phyloP scores from a whole-genome alignment of 37 sponge, comb jelly and placozoan genomes.

The Bolinopsis microptera region DNA sequence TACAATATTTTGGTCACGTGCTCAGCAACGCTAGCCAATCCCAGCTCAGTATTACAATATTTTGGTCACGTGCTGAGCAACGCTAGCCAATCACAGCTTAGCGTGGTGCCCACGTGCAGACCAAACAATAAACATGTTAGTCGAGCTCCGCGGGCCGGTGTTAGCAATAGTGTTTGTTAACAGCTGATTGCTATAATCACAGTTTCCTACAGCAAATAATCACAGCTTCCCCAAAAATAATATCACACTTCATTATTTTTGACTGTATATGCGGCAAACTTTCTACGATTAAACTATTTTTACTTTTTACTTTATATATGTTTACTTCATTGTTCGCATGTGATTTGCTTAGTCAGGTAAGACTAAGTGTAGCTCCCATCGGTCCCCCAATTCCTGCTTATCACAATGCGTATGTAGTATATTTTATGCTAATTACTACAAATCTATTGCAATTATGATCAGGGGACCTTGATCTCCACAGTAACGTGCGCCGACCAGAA shows the following conservation, averaged over 20 bases:
- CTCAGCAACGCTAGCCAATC: neutral
- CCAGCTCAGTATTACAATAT: neutral
- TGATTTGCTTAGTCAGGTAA: neutral
- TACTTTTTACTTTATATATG: neutral
- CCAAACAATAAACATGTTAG: neutral
- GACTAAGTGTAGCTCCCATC: too few relatives aligned
- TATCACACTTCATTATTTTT: neutral
- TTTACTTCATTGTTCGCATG: neutral
- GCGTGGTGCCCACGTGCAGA: neutral
- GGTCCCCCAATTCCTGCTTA: too few relatives aligned
- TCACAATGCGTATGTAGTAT: too few relatives aligned
- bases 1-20: too few relatives aligned
- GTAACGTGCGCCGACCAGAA: too few relatives aligned
- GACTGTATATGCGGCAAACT: neutral
- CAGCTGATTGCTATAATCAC: neutral
- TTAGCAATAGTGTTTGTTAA: neutral
- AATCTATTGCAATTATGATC: too few relatives aligned
- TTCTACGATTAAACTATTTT: neutral
- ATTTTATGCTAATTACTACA: too few relatives aligned
- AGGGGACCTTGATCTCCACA: too few relatives aligned
- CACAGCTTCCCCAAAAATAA: neutral
- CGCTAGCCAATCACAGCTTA: neutral
- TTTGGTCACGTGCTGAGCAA: neutral
- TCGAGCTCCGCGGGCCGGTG: neutral
- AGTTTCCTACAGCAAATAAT: neutral